Evolutionary conservation across 2,113 vertebrate species (phyloP), one percentile per base, ranked within the genome.

Genomic region (Gymnocephalus cernua): DNA sequence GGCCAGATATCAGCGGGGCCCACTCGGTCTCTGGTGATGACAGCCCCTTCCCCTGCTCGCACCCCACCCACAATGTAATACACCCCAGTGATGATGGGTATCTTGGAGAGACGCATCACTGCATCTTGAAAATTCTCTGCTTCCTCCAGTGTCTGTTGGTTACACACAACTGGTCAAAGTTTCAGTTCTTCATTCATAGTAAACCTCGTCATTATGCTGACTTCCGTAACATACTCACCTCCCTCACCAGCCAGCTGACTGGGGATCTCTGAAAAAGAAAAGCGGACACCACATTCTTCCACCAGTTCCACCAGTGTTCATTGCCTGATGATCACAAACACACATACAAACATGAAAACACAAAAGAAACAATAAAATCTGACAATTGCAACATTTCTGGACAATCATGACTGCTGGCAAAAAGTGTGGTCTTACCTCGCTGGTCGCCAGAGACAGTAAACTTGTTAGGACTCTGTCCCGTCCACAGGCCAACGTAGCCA

Each of bases 401-500:
- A 14, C 25, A 44, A 50, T 29, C n/a, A 3, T 8, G 8, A 45
- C 18, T 8, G 11, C 29, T n/a, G 27, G 27, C 11, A 21, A 3
- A 12, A 25, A 38, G 29, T 13, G 41, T 11, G 41, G 10, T 64
- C 73, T 79, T 92, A 97, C 98, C 95, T 93, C 97, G 94, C 81
- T 98, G 93, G 23, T 99, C 91, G 0, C 96, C 98, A 1, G 98
- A 96, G 72, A 99, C 1, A 0, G 97, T 98, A 82, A 99, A 99
- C 86, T 96, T 97, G 74, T 95, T 88, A 0, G 97, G 95, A 81
- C 96, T 97, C 69, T 99, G 98, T 41, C 97, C 98, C 0, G 98
- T 99, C 98, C 98, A 99, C 70, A 99, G 77, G 3, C 98, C 98
- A 0, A 99, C 93, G 0, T 99, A 99, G 23, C 97, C 97, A 11